Percentiles rank a stretch among this genome's conserved stretches.
Conservation (phyloP, 37 sponge, comb jelly and placozoan species). For the Ephydatia muelleri region DNA sequence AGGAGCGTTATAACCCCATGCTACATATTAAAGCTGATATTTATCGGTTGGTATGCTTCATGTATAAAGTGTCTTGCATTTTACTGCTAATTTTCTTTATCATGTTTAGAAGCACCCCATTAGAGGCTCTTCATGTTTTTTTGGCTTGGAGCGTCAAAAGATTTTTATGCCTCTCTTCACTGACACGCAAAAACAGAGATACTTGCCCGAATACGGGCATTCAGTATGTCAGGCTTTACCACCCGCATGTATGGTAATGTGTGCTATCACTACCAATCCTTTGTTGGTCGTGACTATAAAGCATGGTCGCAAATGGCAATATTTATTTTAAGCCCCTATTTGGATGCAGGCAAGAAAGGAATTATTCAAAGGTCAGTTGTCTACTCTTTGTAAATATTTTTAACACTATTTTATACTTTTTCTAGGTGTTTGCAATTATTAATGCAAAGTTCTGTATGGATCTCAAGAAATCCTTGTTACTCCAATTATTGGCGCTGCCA, state of each 20-base stretch:
- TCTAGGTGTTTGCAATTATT: conserved; percentile 32
- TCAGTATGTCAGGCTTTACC: conserved; percentile 20
- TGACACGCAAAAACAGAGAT: conserved; percentile 18
- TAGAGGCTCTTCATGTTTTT: conserved; percentile 44
- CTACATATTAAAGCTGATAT: neutral
- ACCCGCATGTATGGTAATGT: conserved; percentile 17
- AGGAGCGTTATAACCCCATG: neutral
- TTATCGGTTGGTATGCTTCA: neutral
- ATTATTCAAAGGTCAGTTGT: neutral
- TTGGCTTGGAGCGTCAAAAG: conserved; percentile 35
- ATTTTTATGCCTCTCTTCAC: conserved; percentile 7
- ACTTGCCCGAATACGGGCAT: conserved; percentile 11
- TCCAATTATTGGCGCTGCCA: no score
- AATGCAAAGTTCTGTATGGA: neutral
- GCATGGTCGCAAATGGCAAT: conserved; percentile 35
- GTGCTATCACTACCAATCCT: conserved; percentile 9
- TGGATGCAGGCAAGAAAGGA: neutral
- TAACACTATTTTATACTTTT: neutral
- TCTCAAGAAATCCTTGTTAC: no score
- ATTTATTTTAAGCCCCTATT: conserved; percentile 26
- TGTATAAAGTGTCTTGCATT: neutral
- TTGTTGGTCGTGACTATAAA: conserved; percentile 46
- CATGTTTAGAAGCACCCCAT: conserved; percentile 25
- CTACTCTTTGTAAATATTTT: neutral
- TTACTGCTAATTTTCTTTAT: neutral